Evolutionary conservation across 1,140 invertebrate species (phyloP).

Genomic region (roundworm (Caenorhabditis elegans)): WBcel235 BX284605.5:11765501-11766000

Average conservation of each 20-base stretch:
- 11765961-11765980: conserved; percentile 88
- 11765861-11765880: conserved; percentile 67
- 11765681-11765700: conserved; percentile 86
- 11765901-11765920: conserved; percentile 93
- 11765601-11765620: conserved; percentile 56
- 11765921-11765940: conserved; percentile 89
- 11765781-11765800: conserved; percentile 93
- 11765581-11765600: too few species aligned
- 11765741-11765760: conserved; percentile 95
- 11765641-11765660: conserved; percentile 69
- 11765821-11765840: conserved; percentile 90
- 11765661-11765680: conserved; percentile 91
- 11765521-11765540: too few species aligned
- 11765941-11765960: conserved; percentile 92
- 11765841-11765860: conserved; percentile 73
- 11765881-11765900: conserved; percentile 76
- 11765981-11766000: conserved; percentile 92
- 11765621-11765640: conserved; percentile 45
- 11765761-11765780: conserved; percentile 90
- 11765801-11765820: conserved; percentile 93
- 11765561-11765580: too few species aligned
- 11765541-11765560: too few species aligned
- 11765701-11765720: conserved; percentile 90
- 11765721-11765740: conserved; percentile 92
- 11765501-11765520: too few species aligned